phyloP scores from a whole-genome alignment of 2,888 invertebrate species.

The Pharmacophagus antenor region DNA sequence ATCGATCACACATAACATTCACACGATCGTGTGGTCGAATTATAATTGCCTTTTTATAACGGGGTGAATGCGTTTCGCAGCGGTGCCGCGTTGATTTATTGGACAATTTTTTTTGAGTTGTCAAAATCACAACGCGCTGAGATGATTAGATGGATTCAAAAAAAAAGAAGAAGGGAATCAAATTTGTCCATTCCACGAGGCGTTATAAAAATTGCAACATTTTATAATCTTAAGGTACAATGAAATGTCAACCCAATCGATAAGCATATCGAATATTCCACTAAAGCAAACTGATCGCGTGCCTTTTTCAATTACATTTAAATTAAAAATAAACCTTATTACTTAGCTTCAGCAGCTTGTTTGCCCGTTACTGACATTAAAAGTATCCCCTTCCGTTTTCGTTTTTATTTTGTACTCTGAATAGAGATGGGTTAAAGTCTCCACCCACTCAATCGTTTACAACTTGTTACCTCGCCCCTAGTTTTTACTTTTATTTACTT shows the following conservation, averaged over 20 bases:
- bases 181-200: no score
- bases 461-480: neutral
- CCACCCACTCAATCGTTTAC: slow-evolving; percentile 3
- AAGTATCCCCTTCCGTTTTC: neutral
- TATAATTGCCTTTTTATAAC: slow-evolving; percentile 26
- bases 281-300: neutral
- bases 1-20: slow-evolving; percentile 43
- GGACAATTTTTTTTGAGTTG: slow-evolving; percentile 2
- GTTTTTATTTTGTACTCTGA: slow-evolving; percentile 5
- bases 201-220: neutral
- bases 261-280: neutral
- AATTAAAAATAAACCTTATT: slow-evolving; percentile 7
- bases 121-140: slow-evolving; percentile 3
- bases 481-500: neutral
- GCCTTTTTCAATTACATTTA: neutral
- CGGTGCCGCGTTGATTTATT: slow-evolving; percentile 21
- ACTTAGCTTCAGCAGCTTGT: neutral
- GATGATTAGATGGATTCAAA: neutral
- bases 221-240: neutral
- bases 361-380: neutral
- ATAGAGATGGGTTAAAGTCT: neutral
- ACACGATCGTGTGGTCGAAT: slow-evolving; percentile 37
- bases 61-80: slow-evolving; percentile 20
- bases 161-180: no score
- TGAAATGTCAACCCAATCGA: neutral